Conservation (phyloP, 2,113 vertebrate genomes). For the Lampris incognitus region DNA sequence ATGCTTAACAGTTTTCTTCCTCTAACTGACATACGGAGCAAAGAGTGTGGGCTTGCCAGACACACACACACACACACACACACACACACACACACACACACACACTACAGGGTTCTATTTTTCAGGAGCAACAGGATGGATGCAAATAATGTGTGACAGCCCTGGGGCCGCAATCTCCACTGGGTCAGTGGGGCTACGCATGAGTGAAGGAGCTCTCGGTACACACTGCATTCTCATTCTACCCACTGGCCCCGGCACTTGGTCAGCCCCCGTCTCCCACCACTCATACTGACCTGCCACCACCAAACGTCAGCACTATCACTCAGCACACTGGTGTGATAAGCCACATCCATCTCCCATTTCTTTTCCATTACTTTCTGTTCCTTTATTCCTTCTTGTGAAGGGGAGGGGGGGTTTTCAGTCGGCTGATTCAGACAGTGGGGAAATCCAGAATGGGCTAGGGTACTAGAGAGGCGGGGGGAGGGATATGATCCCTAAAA, state of each 20-base stretch:
- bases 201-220: conserved; percentile 62
- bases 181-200: conserved; percentile 67
- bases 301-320: conserved; percentile 18
- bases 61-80: conserved; percentile 13
- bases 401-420: neutral
- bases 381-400: conserved; percentile 12
- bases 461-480: neutral
- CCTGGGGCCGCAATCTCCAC: conserved; percentile 53
- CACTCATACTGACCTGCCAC: conserved; percentile 37
- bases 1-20: conserved; percentile 44
- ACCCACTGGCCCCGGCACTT: conserved; percentile 38
- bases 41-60: too few relatives aligned
- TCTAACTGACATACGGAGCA: neutral
- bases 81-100: conserved; percentile 10
- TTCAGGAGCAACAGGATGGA: conserved; percentile 63
- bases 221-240: conserved; percentile 53
- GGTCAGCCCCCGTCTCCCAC: conserved; percentile 36
- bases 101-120: conserved; percentile 42
- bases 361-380: neutral
- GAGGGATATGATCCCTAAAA: neutral
- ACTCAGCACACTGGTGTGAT: conserved; percentile 16
- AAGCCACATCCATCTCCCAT: conserved; percentile 18
- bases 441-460: neutral
- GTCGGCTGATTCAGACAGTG: conserved; percentile 15
- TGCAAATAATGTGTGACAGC: conserved; percentile 56